Evolutionary conservation across 2,113 vertebrate genomes (phyloP).

Genomic region (Hippocampus comes): DNA sequence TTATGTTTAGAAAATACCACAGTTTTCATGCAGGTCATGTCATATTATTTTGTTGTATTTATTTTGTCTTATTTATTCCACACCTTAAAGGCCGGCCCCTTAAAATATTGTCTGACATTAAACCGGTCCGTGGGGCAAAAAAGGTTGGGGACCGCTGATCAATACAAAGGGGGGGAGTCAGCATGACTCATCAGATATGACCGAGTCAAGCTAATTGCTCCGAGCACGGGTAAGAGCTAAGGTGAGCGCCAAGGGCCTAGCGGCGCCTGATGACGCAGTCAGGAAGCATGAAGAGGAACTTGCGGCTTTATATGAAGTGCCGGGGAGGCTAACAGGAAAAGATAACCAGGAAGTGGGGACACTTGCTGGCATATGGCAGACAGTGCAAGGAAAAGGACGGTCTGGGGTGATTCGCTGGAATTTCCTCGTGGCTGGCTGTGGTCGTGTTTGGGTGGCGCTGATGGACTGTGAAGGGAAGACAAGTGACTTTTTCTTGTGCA

Average conservation of each 20-base stretch:
- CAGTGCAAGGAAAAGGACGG: slow-evolving; percentile 24
- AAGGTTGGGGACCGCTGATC: too few species aligned
- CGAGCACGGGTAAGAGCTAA: not conserved
- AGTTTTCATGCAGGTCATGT: too few species aligned
- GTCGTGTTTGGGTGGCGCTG: slow-evolving; percentile 49
- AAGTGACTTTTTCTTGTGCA: slow-evolving; percentile 28
- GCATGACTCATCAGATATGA: not conserved
- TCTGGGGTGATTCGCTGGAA: slow-evolving; percentile 38
- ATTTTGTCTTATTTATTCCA: too few species aligned
- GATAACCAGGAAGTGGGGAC: slow-evolving; percentile 60
- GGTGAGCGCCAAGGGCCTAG: too few species aligned
- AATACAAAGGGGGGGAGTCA: too few species aligned
- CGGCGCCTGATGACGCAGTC: slow-evolving; percentile 46
- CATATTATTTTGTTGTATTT: too few species aligned
- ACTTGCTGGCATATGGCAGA: slow-evolving; percentile 30
- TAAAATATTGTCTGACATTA: too few species aligned
- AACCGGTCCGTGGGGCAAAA: too few species aligned
- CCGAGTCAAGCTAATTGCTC: not conserved
- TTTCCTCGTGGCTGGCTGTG: slow-evolving; percentile 47
- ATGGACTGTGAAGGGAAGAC: slow-evolving; percentile 31
- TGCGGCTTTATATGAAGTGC: slow-evolving; percentile 76
- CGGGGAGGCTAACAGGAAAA: slow-evolving; percentile 69
- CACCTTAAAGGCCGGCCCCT: too few species aligned
- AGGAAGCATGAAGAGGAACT: slow-evolving; percentile 73
- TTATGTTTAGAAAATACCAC: too few species aligned